Base-by-base conservation (phyloP, 2,113 vertebrate species). In the Gnathonemus echidnorhynchus region DNA sequence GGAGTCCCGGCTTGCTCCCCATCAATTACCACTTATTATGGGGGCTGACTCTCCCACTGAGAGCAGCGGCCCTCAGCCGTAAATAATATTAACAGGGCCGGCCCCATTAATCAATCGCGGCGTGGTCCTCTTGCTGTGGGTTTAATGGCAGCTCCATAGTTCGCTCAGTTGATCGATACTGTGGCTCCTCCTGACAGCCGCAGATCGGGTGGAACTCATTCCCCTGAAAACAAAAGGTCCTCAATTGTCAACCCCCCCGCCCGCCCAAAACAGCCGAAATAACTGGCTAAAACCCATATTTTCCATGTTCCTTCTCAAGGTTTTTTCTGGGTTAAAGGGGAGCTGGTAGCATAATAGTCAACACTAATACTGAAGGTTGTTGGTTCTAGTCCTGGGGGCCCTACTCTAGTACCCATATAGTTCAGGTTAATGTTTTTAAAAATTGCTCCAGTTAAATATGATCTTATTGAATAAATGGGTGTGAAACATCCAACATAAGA, bases 21-120 rank as follows among this genome's bases (percentile, higher is more conserved):
- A 95, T 97, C 97, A 98, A 99, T 99, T 98, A 98, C 97, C 96
- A 96, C 97, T 97, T 97, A 98, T 97, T 97, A 98, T 96, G 93
- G 95, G 95, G 96, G 94, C 89, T 96, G 94, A 93, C 92, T 96
- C 95, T 96, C 94, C 95, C 95, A 95, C 93, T 94, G 95, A 95
- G 94, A 95, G 92, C 90, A 94, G 96, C 96, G 94, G 84, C 95
- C 94, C 94, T 92, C 96, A 94, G 94, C 97, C 95, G 96, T 98
- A 98, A 98, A 98, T 98, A 98, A 97, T 97, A 97, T 97, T 96
- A 97, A 97, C 97, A 94, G 94, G 95, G 95, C 95, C 96, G 91
- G 92, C 94, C 94, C 96, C 96, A 96, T 96, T 95, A 96, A 96
- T 98, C 97, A 96, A 97, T 97, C 97, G 91, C 90, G 95, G 94